Conservation (phyloP, 2,888 invertebrate species). For the Hyposoter didymator region DNA sequence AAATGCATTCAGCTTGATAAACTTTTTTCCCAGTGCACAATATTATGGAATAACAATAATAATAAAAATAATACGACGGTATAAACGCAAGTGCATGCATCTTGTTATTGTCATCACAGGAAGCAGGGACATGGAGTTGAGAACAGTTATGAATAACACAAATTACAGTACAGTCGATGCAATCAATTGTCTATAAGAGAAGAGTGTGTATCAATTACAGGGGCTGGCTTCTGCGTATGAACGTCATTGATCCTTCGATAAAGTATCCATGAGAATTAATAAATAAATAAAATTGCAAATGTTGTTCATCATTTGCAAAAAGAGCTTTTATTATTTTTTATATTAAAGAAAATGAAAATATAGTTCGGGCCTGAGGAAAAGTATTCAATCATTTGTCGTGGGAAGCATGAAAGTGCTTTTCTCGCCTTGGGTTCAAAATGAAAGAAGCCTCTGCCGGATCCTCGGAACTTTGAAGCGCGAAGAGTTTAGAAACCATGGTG, state of each 20-base stretch:
- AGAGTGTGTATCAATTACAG: slow-evolving; percentile 15
- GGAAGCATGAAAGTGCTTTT: background rate
- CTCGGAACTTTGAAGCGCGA: background rate
- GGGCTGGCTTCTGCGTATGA: background rate
- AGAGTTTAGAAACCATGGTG: background rate
- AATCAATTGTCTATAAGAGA: background rate
- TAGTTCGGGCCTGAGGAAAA: background rate
- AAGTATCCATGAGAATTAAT: background rate
- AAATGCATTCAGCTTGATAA: background rate
- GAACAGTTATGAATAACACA: background rate
- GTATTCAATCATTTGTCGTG: slow-evolving; percentile 17
- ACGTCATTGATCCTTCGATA: background rate
- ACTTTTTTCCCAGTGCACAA: background rate
- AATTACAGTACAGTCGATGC: background rate
- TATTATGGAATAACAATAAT: background rate
- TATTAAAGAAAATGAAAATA: background rate
- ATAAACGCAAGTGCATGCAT: background rate
- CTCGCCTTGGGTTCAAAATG: background rate
- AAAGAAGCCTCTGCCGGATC: slow-evolving; percentile 9
- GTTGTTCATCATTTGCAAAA: background rate
- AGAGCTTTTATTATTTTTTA: background rate
- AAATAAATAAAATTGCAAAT: too few species aligned
- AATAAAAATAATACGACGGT: background rate
- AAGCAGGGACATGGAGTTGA: background rate
- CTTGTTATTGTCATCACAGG: background rate